A percentile compares a stretch with the other conserved stretches of the same genome.
These are phyloP conservation scores for Neolamprologus fasciatus DNA, from an alignment of 2,113 vertebrate species.

Conservation along the genomic window DNA sequence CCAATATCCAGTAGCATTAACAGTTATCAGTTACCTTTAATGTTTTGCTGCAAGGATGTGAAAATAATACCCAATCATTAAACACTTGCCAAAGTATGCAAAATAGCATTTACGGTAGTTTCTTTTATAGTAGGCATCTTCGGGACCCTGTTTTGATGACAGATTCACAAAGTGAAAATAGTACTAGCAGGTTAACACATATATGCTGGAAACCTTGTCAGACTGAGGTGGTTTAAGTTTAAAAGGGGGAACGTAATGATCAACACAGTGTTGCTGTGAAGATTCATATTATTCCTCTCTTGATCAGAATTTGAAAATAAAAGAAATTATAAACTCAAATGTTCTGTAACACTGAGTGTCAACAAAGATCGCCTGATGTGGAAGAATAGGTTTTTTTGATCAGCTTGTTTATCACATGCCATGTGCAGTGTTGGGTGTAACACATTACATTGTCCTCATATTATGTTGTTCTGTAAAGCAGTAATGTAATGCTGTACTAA, in stretches of 20 bases:
- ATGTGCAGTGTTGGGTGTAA: background rate
- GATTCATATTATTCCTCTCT: background rate
- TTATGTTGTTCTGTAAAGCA: background rate
- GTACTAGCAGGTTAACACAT: background rate
- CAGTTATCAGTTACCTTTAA: background rate
- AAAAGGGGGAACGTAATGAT: background rate
- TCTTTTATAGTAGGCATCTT: background rate
- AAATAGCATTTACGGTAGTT: background rate
- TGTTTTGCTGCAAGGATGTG: background rate
- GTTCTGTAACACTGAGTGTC: background rate
- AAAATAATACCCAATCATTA: background rate
- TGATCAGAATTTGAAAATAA: background rate
- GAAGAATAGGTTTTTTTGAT: rapidly evolving
- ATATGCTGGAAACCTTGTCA: background rate
- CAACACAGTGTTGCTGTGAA: background rate
- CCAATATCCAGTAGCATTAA: background rate
- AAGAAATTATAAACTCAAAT: background rate
- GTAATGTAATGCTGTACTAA: background rate
- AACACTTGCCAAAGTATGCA: background rate
- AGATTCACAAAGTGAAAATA: background rate
- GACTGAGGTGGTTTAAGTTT: background rate
- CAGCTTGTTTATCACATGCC: background rate
- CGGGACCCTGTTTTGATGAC: background rate
- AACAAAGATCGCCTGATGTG: background rate
- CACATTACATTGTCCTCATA: background rate